These are phyloP conservation scores for Bovichtus variegatus DNA, from an alignment of 2,797 vertebrate species.

Conservation along the genomic window DNA sequence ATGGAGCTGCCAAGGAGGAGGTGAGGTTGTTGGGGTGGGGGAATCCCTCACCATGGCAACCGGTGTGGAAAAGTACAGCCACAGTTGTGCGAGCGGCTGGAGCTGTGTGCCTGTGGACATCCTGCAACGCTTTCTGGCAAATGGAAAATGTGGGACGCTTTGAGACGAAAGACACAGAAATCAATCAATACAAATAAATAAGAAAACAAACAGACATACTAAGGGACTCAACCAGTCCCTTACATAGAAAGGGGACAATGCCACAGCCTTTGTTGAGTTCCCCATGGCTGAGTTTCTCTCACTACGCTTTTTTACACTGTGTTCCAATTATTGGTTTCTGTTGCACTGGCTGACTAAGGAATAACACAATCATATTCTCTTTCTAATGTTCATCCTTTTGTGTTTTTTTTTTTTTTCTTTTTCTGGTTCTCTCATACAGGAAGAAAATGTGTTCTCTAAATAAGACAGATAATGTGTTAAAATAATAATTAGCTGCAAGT, in stretches of 20 bases:
- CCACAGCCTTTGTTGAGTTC: slow-evolving; percentile 92
- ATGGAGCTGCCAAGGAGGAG: slow-evolving; percentile 77
- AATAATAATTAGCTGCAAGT: slow-evolving; percentile 62
- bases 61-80: slow-evolving; percentile 79
- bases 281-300: slow-evolving; percentile 95
- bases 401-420: slow-evolving; percentile 82
- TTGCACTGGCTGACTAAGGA: slow-evolving; percentile 97
- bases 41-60: slow-evolving; percentile 81
- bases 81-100: slow-evolving; percentile 72
- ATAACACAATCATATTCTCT: slow-evolving; percentile 82
- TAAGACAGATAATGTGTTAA: slow-evolving; percentile 69
- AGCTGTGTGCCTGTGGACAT: slow-evolving; percentile 73
- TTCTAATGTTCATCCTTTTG: slow-evolving; percentile 75
- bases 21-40: slow-evolving; percentile 67
- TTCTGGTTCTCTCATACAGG: slow-evolving; percentile 79
- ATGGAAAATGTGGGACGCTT: slow-evolving; percentile 66
- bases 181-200: slow-evolving; percentile 85
- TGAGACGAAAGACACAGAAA: slow-evolving; percentile 75
- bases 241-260: slow-evolving; percentile 85
- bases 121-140: slow-evolving; percentile 75
- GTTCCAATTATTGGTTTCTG: slow-evolving; percentile 95
- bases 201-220: slow-evolving; percentile 81
- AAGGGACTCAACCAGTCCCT: slow-evolving; percentile 78
- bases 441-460: slow-evolving; percentile 68
- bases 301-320: slow-evolving; percentile 99